Percentiles rank a stretch among this genome's conserved stretches.
These are phyloP conservation scores for Labia minor DNA, from an alignment of 2,888 invertebrate species.

Conservation along the genomic window DNA sequence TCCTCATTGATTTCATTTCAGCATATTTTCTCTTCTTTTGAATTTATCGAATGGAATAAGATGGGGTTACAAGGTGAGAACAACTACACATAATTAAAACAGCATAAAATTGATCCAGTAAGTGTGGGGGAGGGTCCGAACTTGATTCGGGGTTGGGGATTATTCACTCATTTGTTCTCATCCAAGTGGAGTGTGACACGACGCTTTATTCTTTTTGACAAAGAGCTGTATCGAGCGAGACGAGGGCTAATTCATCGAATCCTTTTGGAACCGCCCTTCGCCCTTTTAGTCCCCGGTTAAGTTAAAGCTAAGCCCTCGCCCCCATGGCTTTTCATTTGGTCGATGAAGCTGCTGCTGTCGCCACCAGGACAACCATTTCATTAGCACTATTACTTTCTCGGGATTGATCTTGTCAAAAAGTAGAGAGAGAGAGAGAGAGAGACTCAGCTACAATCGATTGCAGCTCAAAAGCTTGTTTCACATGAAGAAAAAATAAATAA, in stretches of 20 bases:
- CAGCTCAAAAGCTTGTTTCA: no score
- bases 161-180: neutral
- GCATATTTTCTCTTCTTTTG: no score
- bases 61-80: no score
- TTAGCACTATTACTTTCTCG: neutral
- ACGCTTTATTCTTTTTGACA: conserved; percentile 4
- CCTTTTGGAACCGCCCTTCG: neutral
- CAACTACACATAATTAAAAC: no score
- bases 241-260: neutral
- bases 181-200: neutral
- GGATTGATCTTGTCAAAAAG: no score
- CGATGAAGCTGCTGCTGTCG: conserved; percentile 3
- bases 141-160: neutral
- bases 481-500: no score
- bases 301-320: neutral
- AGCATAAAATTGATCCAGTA: no score
- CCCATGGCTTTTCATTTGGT: neutral
- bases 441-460: no score
- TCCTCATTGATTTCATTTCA: no score
- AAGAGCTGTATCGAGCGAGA: conserved; percentile 1
- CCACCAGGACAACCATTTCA: neutral
- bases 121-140: neutral
- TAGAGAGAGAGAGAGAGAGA: no score
- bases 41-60: no score
- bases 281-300: neutral